Percentiles rank a stretch among this genome's conserved stretches.
These are phyloP conservation scores for Tetragnatha versicolor DNA, from an alignment of 1,140 invertebrate genomes.

Conservation along the genomic window DNA sequence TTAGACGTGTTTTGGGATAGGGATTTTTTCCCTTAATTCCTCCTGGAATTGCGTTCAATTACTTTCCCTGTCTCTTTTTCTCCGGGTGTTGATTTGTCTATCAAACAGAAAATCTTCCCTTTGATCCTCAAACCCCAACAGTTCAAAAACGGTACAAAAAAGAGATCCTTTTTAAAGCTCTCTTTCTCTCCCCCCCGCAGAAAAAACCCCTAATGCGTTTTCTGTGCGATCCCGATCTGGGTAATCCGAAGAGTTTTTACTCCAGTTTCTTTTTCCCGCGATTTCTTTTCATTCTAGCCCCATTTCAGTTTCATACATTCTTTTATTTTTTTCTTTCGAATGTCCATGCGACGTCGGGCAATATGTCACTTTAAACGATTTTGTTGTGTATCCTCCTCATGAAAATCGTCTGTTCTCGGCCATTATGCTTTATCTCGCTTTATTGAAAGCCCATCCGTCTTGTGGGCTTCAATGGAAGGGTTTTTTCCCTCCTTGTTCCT, in stretches of 20 bases:
- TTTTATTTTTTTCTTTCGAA: constrained; percentile 9
- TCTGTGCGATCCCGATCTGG: constrained; percentile 18
- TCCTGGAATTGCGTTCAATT: constrained; percentile 8
- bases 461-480: neutral
- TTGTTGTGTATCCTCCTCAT: constrained; percentile 3
- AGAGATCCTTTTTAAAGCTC: too few species aligned
- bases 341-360: neutral
- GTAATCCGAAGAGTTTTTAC: constrained; percentile 18
- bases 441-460: neutral
- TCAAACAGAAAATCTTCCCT: constrained; percentile 27
- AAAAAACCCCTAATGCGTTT: constrained; percentile 24
- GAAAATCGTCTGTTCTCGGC: constrained; percentile 5
- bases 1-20: too few species aligned
- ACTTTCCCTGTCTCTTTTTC: neutral
- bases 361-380: constrained; percentile 43
- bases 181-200: neutral
- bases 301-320: constrained; percentile 12
- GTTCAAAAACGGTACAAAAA: neutral
- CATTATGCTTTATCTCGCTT: constrained; percentile 10
- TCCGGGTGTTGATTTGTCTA: constrained; percentile 10
- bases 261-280: neutral
- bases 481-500: neutral
- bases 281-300: constrained; percentile 24
- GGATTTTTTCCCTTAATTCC: neutral
- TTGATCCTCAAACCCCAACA: neutral